Evolutionary conservation across 2,888 invertebrate species (phyloP), one percentile per base, ranked within the genome.

Genomic region (Tiphia femorata): DNA sequence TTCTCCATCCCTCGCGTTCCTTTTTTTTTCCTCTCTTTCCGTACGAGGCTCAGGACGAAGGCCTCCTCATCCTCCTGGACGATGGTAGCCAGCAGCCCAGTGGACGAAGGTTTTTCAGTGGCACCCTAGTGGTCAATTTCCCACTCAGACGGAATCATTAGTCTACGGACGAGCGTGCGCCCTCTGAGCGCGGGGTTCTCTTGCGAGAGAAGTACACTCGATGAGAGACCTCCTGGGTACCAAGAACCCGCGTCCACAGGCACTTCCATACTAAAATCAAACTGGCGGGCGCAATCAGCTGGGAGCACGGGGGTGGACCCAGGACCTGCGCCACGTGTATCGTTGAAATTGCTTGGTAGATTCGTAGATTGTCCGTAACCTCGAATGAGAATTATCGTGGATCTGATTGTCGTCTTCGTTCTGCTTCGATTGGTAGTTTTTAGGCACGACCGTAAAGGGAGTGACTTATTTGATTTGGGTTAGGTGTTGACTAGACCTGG

Each of bases 141-240:
- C 81, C 80, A 79, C 82, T 82, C 81, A 81, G 82, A 81, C 80
- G 66, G 75, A 78, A 79, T 80, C 79, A 80, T 80, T 82, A 80
- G 76, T 73, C 77, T 76, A 76, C 75, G 67, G 64, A 65, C 53
- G 50, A 19, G 21, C 40, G 12, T 19, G 40, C 21, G 23, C n/a
- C n/a, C n/a, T n/a, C n/a, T n/a, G 58, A 54, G 51, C 27, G 54
- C 50, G 61, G 66, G 69, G 65, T 64, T 41, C 61, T 54, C 54
- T 41, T 46, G 40, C 60, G 49, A 4, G 57, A 64, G 67, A 70
- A 74, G 73, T 73, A 67, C 70, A 74, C 72, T 75, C 65, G 70
- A 75, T 70, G 74, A 67, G 73, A 69, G 30, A n/a, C n/a, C n/a
- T n/a, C n/a, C n/a, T n/a, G n/a, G 49, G 58, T 25, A 48, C 30